Evolutionary conservation across 2,797 vertebrate species (phyloP), one percentile per base, ranked within the genome.

Genomic region (Picus viridis): DNA sequence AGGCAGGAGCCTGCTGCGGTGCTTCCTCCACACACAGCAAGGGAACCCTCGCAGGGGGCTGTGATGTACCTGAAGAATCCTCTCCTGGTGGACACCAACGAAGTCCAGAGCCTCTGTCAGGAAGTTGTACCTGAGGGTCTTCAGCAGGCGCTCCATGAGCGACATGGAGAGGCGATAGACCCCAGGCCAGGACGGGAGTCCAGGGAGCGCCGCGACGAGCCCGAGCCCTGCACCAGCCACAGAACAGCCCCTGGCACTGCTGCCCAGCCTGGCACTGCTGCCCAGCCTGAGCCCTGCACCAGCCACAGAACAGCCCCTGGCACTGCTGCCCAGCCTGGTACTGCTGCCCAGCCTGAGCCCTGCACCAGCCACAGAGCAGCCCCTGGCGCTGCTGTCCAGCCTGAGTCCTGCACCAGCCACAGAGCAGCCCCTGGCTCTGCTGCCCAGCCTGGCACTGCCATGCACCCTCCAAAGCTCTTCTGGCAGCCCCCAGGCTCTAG

Each of bases 81-180:
- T 98, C 78, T 99, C 99, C 54, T 99, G 99, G 93, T 99, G 99
- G 27, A 99, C 99, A 16, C 99, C 99, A 1, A 99, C 98, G 4
- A 99, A 99, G 97, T 99, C 99, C 86, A 99, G 96, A 0, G 99
- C 99, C 82, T 99, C 99, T 0, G 99, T 99, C 86, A 99, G 97
- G 95, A 99, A 99, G 96, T 99, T 99, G 97, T 99, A 99, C 49
- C 99, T 98, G 18, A 99, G 98, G 0, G 98, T 99, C 96, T 99
- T 99, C n/a, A 99, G 98, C n/a, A 99, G 98, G 57, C 98, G 98
- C 85, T 99, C 99, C 99, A 99, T 99, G 67, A 99, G 90, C 14
- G 99, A 99, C 97, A 99, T 97, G 92, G 98, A 99, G 71, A 99
- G 98, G 17, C 99, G 98, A 95, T 99, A 99, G 64, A 99, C 99